Percentiles rank a stretch among this genome's conserved stretches.
phyloP scores from a whole-genome alignment of 2,797 vertebrate genomes.

The Pantherophis vulpinus region DNA sequence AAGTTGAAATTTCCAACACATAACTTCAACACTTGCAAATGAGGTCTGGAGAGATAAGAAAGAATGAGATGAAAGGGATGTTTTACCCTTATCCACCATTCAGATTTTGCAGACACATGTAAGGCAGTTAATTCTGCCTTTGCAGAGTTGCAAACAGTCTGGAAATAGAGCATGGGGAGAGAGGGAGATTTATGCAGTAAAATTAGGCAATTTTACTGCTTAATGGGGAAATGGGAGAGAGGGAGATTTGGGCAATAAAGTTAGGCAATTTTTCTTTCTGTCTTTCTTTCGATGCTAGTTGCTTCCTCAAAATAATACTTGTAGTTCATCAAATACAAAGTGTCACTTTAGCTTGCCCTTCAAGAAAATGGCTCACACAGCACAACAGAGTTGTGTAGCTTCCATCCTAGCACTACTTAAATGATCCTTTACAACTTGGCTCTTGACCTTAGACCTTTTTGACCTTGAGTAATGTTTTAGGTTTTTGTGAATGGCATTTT shows the following conservation, averaged over 20 bases:
- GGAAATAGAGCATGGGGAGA: neutral
- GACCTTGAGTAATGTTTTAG: neutral
- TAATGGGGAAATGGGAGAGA: neutral
- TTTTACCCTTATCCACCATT: neutral
- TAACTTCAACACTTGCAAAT: neutral
- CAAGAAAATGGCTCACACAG: neutral
- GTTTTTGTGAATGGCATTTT: neutral
- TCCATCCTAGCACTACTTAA: neutral
- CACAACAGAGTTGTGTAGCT: neutral
- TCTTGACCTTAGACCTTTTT: neutral
- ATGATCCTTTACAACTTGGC: neutral
- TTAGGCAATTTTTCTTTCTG: neutral
- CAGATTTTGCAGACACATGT: neutral
- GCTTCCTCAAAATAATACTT: neutral
- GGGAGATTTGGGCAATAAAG: neutral
- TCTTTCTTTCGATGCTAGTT: neutral
- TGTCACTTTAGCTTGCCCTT: neutral
- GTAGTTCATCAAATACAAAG: neutral
- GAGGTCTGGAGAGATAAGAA: neutral
- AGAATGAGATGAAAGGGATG: neutral
- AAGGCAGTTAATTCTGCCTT: neutral
- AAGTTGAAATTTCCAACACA: neutral
- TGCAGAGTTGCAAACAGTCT: neutral
- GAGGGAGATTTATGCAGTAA: neutral
- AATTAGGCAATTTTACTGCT: neutral